Percentiles rank a stretch among this genome's conserved stretches.
phyloP scores from a whole-genome alignment of 2,888 invertebrate genomes.

The Nephrotoma appendiculata region DNA sequence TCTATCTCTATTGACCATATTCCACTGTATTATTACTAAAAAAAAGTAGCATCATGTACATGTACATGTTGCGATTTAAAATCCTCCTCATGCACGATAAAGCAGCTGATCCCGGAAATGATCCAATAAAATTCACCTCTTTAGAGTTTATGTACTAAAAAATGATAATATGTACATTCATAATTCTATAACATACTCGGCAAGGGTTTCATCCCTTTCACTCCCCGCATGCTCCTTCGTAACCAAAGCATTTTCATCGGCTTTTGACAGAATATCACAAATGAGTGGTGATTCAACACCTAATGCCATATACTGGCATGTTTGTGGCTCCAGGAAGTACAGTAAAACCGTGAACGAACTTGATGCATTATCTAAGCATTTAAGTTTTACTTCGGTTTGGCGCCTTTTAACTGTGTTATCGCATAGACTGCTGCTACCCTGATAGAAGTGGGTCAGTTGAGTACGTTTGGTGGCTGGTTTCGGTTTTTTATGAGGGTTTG shows the following conservation, averaged over 20 bases:
- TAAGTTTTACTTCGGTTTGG: slow-evolving; percentile 75
- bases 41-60: too few species aligned
- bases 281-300: slow-evolving; percentile 89
- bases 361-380: slow-evolving; percentile 53
- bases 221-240: slow-evolving; percentile 18
- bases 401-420: slow-evolving; percentile 66
- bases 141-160: neutral
- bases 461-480: slow-evolving; percentile 48
- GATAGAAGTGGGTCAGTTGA: slow-evolving; percentile 75
- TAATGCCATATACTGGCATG: slow-evolving; percentile 87
- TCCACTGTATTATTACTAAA: too few species aligned
- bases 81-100: slow-evolving; percentile 26
- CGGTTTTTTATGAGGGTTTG: slow-evolving; percentile 68
- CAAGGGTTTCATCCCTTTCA: slow-evolving; percentile 9
- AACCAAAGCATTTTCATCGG: slow-evolving; percentile 66
- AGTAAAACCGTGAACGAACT: slow-evolving; percentile 73
- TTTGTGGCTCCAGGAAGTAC: slow-evolving; percentile 78
- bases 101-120: neutral
- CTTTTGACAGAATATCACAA: slow-evolving; percentile 67
- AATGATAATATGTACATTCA: neutral
- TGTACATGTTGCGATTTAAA: too few species aligned
- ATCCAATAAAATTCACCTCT: neutral
- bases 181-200: neutral
- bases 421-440: slow-evolving; percentile 71
- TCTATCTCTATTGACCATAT: too few species aligned